Evolutionary conservation across 2,888 invertebrate species (phyloP).

Genomic region (Cheilosia soror): DNA sequence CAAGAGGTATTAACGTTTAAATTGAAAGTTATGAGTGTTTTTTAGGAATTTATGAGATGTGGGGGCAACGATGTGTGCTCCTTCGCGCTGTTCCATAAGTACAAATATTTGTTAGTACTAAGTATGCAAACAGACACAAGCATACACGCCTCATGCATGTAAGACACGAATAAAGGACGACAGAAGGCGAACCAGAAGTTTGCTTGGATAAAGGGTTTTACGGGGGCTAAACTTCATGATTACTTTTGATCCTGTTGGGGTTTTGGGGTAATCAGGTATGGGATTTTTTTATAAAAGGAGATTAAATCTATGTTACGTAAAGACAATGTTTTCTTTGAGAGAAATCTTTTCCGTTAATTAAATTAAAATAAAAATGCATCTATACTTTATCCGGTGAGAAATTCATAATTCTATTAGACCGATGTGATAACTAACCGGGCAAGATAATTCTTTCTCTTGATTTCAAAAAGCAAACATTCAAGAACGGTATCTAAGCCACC

Average conservation of each 20-base stretch:
- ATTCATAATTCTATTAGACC: no score
- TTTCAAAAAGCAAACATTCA: no score
- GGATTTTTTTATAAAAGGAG: neutral
- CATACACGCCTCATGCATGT: neutral
- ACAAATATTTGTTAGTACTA: conserved; percentile 47
- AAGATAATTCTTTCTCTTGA: no score
- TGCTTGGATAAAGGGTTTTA: conserved; percentile 32
- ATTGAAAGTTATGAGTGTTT: conserved; percentile 70
- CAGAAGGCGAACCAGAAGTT: neutral
- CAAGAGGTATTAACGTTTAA: conserved; percentile 49
- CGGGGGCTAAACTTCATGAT: conserved; percentile 39
- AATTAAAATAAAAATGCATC: no score
- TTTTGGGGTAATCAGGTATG: conserved; percentile 19
- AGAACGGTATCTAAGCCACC: no score
- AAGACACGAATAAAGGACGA: neutral
- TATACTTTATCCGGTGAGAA: no score
- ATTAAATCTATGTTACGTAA: neutral
- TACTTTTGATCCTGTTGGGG: conserved; percentile 55
- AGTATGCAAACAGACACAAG: conserved; percentile 1
- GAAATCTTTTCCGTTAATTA: neutral
- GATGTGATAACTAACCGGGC: no score
- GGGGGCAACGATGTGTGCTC: conserved; percentile 30
- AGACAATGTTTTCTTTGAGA: neutral
- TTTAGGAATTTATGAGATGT: conserved; percentile 55
- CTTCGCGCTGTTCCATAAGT: conserved; percentile 34